phyloP scores from a whole-genome alignment of 1,140 invertebrate genomes.

The Cyphomyrmex costatus region DNA sequence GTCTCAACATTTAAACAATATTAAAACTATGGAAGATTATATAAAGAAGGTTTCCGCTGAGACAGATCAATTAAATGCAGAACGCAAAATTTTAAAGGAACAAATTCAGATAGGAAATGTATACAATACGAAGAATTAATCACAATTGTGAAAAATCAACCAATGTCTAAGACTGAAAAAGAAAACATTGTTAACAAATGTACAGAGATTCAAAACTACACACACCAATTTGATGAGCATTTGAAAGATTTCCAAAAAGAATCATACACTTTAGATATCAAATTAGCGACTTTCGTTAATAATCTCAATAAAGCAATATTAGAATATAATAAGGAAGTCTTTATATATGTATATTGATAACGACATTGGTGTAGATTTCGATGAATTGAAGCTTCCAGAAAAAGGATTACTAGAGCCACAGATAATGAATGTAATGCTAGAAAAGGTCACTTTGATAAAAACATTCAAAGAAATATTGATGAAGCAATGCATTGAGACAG shows the following conservation, averaged over 20 bases:
- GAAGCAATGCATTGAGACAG: conserved; percentile 64
- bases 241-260: conserved; percentile 81
- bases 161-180: conserved; percentile 76
- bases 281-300: conserved; percentile 73
- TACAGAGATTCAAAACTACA: conserved; percentile 72
- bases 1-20: conserved; percentile 57
- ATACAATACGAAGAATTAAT: conserved; percentile 69
- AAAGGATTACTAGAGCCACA: conserved; percentile 69
- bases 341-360: conserved; percentile 72
- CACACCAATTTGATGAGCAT: conserved; percentile 76
- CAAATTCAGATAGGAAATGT: conserved; percentile 67
- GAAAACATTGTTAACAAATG: conserved; percentile 77
- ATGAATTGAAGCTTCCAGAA: conserved; percentile 80
- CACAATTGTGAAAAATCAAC: conserved; percentile 72
- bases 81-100: conserved; percentile 57
- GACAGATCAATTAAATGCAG: conserved; percentile 69
- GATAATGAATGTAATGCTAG: conserved; percentile 71
- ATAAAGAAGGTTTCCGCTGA: conserved; percentile 66
- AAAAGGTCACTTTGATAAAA: conserved; percentile 71
- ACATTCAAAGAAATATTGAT: conserved; percentile 70
- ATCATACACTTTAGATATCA: conserved; percentile 78
- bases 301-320: conserved; percentile 77
- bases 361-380: conserved; percentile 65
- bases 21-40: conserved; percentile 65
- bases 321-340: conserved; percentile 79